Conservation (phyloP, 2,888 invertebrate genomes). For the Celastrina argiolus region DNA sequence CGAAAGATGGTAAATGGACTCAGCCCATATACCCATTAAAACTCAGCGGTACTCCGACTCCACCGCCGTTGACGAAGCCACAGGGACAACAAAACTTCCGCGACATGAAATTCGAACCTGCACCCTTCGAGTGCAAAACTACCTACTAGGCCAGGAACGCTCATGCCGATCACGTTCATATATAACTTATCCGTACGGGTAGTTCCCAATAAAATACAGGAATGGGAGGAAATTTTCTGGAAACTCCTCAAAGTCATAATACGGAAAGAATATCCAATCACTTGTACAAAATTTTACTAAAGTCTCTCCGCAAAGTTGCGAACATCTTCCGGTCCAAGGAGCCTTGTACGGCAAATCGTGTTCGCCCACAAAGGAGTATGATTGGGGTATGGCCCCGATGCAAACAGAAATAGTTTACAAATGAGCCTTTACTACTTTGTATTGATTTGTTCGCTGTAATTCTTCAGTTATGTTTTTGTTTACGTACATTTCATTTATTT, state of each 20-base stretch:
- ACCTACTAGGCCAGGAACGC: no score
- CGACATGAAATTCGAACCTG: no score
- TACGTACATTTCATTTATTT: no score
- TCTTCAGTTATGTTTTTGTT: no score
- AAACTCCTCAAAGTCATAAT: slow-evolving; percentile 12
- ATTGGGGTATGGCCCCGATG: neutral
- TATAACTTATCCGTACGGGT: neutral
- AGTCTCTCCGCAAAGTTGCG: slow-evolving; percentile 14
- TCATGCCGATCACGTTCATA: neutral
- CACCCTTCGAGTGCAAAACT: no score
- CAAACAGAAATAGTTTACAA: neutral
- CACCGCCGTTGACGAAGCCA: no score
- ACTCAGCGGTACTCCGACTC: no score
- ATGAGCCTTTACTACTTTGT: neutral
- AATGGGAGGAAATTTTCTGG: neutral
- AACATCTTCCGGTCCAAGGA: slow-evolving; percentile 15
- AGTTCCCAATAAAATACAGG: neutral
- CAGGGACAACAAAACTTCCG: no score
- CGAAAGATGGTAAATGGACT: no score
- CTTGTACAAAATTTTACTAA: slow-evolving; percentile 18
- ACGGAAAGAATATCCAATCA: slow-evolving; percentile 16
- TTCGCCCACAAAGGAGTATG: slow-evolving; percentile 30
- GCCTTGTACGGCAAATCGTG: slow-evolving; percentile 1
- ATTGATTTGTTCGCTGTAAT: no score
- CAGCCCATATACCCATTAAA: no score